phyloP scores from a whole-genome alignment of 2,113 vertebrate species.

The Manacus vitellinus region DNA sequence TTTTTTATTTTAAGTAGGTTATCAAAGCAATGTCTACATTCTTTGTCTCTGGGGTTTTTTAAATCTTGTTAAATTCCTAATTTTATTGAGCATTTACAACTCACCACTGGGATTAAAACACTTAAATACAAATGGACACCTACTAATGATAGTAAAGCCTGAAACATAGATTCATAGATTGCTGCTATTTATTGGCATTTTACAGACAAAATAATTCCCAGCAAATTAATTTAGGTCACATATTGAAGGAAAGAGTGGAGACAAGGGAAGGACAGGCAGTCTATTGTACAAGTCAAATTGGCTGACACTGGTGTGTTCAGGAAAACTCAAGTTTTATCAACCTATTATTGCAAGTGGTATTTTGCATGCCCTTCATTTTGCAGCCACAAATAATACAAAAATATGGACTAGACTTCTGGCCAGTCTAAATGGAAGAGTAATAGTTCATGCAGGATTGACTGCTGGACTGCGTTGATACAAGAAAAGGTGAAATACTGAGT shows the following conservation, averaged over 20 bases:
- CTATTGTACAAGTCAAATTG: not conserved
- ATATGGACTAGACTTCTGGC: not conserved
- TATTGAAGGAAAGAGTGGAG: not conserved
- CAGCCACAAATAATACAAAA: not conserved
- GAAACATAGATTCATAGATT: not conserved
- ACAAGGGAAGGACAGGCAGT: not conserved
- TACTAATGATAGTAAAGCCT: not conserved
- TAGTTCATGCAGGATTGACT: not conserved
- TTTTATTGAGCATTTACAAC: not conserved
- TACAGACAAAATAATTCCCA: not conserved
- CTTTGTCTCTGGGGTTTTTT: accelerated
- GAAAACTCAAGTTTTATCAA: not conserved
- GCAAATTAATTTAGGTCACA: not conserved
- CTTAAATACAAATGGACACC: not conserved
- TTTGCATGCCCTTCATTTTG: not conserved
- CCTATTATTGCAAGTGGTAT: not conserved
- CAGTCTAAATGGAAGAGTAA: not conserved
- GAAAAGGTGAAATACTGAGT: not conserved
- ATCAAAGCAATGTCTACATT: not conserved
- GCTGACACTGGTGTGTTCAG: not conserved
- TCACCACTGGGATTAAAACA: not conserved
- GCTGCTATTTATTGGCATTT: not conserved
- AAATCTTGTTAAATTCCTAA: not conserved
- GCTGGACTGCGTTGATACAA: not conserved
- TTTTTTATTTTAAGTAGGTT: not conserved